These are phyloP conservation scores for Zaprionus vittiger DNA, from an alignment of 1,140 invertebrate genomes.

Conservation along the genomic window DNA sequence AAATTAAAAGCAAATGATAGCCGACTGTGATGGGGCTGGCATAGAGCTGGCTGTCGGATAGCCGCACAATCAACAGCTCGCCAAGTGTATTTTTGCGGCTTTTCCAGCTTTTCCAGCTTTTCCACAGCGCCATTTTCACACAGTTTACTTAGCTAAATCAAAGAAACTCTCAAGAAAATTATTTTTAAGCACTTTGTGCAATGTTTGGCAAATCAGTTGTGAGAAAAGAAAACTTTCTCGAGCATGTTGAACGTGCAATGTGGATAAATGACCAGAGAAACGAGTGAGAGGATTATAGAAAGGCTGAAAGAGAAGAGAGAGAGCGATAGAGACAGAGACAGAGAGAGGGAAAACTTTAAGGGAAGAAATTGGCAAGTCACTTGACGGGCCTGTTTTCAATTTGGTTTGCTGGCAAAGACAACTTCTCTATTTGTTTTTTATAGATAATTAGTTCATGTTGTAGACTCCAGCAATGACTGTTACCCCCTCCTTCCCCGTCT, in stretches of 20 bases:
- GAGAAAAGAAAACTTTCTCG: background rate
- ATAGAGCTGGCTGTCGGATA: conserved; percentile 8
- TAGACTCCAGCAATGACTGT: background rate
- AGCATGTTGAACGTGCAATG: background rate
- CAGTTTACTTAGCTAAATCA: conserved; percentile 81
- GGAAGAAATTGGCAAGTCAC: background rate
- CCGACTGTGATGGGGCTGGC: background rate
- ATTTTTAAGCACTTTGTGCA: conserved; percentile 56
- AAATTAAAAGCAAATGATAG: conserved; percentile 82
- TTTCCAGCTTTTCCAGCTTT: conserved; percentile 46
- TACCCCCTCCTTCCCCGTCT: background rate
- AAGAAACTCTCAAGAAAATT: conserved; percentile 77
- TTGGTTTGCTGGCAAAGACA: background rate
- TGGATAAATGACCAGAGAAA: background rate
- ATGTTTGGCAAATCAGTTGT: conserved; percentile 24
- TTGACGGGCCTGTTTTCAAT: conserved; percentile 3
- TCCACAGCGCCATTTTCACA: conserved; percentile 41
- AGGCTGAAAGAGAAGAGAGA: background rate
- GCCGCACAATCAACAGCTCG: conserved; percentile 23
- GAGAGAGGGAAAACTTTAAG: background rate
- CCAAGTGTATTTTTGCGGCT: conserved; percentile 41
- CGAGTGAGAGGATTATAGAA: background rate
- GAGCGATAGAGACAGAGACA: background rate
- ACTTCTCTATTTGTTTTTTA: background rate
- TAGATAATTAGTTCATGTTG: conserved; percentile 17